A percentile compares a stretch with the other conserved stretches of the same genome.
phyloP scores from a whole-genome alignment of 1,140 invertebrate genomes.

The Caenorhabditis brenneri region DNA sequence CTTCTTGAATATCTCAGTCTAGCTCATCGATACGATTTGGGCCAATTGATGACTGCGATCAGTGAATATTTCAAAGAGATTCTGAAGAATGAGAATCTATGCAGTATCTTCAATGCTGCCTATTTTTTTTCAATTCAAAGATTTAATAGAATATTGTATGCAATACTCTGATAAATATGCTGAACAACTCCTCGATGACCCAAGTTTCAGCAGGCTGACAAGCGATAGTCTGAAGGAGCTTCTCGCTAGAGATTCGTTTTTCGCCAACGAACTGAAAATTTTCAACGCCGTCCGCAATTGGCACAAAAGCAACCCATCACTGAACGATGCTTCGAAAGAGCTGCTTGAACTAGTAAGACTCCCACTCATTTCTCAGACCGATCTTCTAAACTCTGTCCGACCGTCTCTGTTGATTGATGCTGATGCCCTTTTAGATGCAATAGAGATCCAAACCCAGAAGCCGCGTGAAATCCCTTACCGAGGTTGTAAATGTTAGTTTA shows the following conservation, averaged over 20 bases:
- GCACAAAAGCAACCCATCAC: background rate
- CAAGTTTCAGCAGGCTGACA: background rate
- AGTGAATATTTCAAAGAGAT: conserved; percentile 36
- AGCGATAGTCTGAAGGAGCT: background rate
- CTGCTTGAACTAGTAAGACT: background rate
- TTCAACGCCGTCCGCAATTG: background rate
- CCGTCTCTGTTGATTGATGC: conserved; percentile 83
- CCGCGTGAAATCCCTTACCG: conserved; percentile 81
- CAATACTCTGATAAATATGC: conserved; percentile 2
- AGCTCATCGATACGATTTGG: background rate
- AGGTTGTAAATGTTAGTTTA: conserved; percentile 70
- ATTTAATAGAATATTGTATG: conserved; percentile 6
- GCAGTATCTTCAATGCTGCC: background rate
- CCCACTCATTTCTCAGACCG: background rate
- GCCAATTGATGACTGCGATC: background rate
- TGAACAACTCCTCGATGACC: background rate
- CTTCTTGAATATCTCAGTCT: conserved; percentile 14
- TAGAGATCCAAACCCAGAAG: conserved; percentile 81
- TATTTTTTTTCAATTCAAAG: conserved; percentile 1
- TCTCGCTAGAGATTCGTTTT: background rate
- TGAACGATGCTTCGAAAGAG: background rate
- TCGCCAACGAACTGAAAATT: background rate
- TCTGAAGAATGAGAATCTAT: conserved; percentile 17
- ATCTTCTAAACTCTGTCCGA: conserved; percentile 75
- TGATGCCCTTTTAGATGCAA: conserved; percentile 90